Conservation (phyloP, 2,113 vertebrate genomes). For the Malurus cyaneus region DNA sequence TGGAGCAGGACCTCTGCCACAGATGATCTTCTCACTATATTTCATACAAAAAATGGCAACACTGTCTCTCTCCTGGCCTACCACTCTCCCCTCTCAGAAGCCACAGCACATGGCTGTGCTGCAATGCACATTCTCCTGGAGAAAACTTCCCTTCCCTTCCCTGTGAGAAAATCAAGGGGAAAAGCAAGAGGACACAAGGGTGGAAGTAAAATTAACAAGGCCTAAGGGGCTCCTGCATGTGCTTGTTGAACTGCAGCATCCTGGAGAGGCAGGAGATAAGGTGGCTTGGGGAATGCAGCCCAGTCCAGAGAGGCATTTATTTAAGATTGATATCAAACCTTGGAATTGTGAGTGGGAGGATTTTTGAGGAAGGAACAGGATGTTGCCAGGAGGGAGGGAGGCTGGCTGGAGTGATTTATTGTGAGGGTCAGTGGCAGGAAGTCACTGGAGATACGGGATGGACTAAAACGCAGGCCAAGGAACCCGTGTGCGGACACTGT, state of each 20-base stretch:
- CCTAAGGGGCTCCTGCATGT: neutral
- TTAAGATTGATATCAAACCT: slow-evolving; percentile 74
- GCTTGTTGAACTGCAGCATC: slow-evolving; percentile 55
- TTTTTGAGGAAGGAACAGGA: slow-evolving; percentile 65
- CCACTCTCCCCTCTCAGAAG: neutral
- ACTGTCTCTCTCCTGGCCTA: neutral
- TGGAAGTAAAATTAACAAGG: slow-evolving; percentile 48
- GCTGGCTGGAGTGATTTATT: slow-evolving; percentile 43
- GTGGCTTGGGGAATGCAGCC: slow-evolving; percentile 47
- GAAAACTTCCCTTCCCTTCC: neutral
- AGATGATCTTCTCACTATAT: neutral
- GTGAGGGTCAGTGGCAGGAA: slow-evolving; percentile 51
- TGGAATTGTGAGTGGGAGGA: slow-evolving; percentile 67
- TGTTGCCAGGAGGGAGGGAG: slow-evolving; percentile 67
- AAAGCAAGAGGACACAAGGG: neutral
- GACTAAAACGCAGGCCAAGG: neutral
- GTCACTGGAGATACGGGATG: slow-evolving; percentile 19
- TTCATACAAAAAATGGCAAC: neutral
- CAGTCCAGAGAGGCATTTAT: slow-evolving; percentile 62
- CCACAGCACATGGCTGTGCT: neutral
- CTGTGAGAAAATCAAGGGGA: neutral
- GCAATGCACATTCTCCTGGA: neutral
- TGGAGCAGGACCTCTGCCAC: neutral
- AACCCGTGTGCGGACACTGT: neutral
- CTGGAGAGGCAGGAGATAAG: slow-evolving; percentile 65